Evolutionary conservation across 2,113 vertebrate genomes (phyloP).

Genomic region (Tursiops truncatus): DNA sequence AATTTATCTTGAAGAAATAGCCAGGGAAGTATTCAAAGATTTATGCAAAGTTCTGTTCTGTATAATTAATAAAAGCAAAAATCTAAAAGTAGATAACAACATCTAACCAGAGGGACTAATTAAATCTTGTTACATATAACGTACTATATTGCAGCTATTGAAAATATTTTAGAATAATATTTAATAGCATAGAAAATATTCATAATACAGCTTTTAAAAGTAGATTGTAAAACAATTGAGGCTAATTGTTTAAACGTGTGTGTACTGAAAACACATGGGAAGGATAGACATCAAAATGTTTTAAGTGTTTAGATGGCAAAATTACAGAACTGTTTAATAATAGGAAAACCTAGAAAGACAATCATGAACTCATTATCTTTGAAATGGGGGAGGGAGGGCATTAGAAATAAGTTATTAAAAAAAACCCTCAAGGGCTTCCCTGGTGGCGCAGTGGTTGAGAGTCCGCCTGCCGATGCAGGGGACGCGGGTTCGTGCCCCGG

Average conservation of each 20-base stretch:
- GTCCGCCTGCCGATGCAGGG: no score
- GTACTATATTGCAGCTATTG: background rate
- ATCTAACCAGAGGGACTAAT: background rate
- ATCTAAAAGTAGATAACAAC: background rate
- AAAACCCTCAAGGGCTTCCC: background rate
- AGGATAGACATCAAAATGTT: background rate
- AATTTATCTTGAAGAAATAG: conserved; percentile 6
- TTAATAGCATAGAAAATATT: background rate
- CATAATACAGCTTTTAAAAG: background rate
- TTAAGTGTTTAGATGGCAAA: background rate
- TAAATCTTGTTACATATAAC: background rate
- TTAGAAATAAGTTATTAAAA: background rate
- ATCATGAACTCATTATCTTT: background rate
- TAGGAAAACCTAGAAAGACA: background rate
- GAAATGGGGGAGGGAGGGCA: background rate
- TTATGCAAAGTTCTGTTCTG: background rate
- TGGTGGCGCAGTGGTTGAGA: no score
- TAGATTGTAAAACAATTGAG: background rate
- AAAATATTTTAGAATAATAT: conserved; percentile 24
- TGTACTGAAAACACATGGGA: background rate
- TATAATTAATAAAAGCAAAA: background rate
- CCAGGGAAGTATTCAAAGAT: background rate
- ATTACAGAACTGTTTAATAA: background rate
- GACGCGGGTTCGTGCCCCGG: no score
- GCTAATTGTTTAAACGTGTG: background rate